These are phyloP conservation scores for Serilophus lunatus DNA, from an alignment of 2,113 vertebrate species.

Conservation along the genomic window DNA sequence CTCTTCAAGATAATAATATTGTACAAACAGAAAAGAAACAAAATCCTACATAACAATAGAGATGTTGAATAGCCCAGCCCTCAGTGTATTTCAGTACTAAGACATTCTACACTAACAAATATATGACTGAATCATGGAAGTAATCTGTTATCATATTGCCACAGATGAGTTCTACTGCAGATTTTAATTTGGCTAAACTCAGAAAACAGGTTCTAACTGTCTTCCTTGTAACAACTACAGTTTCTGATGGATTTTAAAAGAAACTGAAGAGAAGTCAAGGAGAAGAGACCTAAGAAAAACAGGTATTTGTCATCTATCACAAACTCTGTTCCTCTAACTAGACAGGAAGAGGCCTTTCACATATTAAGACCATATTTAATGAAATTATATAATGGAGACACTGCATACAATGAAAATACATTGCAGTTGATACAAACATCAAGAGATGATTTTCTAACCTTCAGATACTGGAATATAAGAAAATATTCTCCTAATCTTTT, in stretches of 20 bases:
- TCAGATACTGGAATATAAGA: too few species aligned
- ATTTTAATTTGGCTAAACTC: background rate
- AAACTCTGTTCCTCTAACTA: background rate
- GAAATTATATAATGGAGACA: background rate
- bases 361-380: background rate
- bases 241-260: background rate
- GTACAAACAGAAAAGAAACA: background rate
- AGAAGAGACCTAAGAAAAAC: background rate
- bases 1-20: background rate
- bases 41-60: background rate
- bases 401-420: background rate
- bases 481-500: too few species aligned
- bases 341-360: background rate
- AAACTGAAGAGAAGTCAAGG: background rate
- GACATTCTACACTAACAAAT: background rate
- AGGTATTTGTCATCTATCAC: background rate
- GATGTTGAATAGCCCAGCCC: background rate
- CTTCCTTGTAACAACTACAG: background rate
- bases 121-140: background rate
- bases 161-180: background rate
- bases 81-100: background rate
- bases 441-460: background rate
- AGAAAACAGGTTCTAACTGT: background rate
- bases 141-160: background rate
- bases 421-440: background rate